phyloP scores from a whole-genome alignment of 23 tunicate species.

The Styela clava region DNA sequence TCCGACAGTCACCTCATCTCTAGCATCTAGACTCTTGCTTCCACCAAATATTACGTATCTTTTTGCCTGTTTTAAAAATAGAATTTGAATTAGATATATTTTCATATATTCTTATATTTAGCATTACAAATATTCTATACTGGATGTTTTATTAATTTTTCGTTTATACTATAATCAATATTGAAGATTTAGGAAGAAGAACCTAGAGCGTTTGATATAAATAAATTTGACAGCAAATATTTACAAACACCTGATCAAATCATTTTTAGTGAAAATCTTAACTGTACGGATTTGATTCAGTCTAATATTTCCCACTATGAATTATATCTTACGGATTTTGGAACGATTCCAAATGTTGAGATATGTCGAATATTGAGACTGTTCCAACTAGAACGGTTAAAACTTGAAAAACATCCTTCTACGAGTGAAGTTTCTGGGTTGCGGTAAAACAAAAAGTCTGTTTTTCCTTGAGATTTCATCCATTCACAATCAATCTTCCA shows the following conservation, averaged over 20 bases:
- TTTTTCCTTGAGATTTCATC: neutral
- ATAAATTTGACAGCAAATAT: no score
- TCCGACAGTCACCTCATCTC: neutral
- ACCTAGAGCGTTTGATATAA: no score
- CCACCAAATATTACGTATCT: neutral
- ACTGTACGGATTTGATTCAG: no score
- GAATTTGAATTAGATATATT: no score
- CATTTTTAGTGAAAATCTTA: no score
- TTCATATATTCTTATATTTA: no score
- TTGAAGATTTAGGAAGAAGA: no score
- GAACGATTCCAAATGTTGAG: neutral
- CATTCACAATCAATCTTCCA: neutral
- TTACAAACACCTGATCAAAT: no score
- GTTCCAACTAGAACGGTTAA: neutral
- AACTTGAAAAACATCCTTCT: neutral
- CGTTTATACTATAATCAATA: no score
- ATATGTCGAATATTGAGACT: neutral
- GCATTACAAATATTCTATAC: no score
- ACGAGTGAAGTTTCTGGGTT: neutral
- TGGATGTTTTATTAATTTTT: no score
- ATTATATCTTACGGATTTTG: neutral
- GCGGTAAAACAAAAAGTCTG: neutral
- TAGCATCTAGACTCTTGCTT: neutral
- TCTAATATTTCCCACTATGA: no score
- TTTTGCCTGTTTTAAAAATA: neutral